Evolutionary conservation across 2,797 vertebrate species (phyloP).

Genomic region (Coreius guichenoti): DNA sequence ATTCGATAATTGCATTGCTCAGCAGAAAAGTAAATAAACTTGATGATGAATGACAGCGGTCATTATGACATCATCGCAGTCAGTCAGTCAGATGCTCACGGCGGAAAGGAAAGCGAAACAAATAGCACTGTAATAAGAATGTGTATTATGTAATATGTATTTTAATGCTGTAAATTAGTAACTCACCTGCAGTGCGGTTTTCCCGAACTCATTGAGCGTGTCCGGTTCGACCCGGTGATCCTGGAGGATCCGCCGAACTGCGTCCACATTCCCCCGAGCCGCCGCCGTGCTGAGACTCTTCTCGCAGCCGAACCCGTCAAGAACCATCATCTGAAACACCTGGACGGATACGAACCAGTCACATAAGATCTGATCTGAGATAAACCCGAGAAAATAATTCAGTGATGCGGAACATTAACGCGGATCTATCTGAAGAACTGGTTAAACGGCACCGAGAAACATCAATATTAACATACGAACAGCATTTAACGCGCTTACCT

Average conservation of each 20-base stretch:
- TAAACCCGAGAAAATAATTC: neutral
- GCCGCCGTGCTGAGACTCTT: constrained; percentile 86
- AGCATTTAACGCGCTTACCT: neutral
- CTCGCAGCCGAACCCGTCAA: constrained; percentile 80
- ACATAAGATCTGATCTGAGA: neutral
- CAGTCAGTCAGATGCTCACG: neutral
- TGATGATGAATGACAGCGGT: neutral
- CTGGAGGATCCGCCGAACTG: constrained; percentile 85
- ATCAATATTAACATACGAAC: neutral
- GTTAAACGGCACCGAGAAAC: neutral
- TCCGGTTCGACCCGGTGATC: constrained; percentile 85
- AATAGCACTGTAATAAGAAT: neutral
- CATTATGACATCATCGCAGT: neutral
- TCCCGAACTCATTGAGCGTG: constrained; percentile 85
- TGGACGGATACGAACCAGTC: neutral
- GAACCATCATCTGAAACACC: constrained; percentile 76
- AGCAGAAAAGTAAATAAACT: neutral
- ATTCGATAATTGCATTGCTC: neutral
- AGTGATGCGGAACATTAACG: neutral
- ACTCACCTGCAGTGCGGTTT: constrained; percentile 87
- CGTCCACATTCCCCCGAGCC: constrained; percentile 80
- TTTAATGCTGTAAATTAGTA: neutral
- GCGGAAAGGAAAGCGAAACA: neutral
- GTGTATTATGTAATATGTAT: no score
- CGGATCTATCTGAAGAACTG: neutral